These are phyloP conservation scores for Ptychoptera contaminata DNA, from an alignment of 2,888 invertebrate species.

Conservation along the genomic window DNA sequence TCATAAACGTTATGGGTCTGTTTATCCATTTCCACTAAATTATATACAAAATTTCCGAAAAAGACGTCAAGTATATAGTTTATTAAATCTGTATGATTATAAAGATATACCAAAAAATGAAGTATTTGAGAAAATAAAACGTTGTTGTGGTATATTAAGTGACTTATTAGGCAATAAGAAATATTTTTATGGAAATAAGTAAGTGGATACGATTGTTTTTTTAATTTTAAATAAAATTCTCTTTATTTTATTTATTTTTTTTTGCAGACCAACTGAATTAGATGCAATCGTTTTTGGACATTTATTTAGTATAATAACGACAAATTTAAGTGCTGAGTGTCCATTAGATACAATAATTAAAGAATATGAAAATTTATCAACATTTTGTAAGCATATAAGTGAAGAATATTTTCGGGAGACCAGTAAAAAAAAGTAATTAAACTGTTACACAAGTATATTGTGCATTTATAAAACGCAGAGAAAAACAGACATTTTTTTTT, in stretches of 20 bases:
- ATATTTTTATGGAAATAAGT: constrained; percentile 70
- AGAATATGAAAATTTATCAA: constrained; percentile 58
- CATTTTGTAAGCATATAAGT: constrained; percentile 72
- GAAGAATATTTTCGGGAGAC: constrained; percentile 48
- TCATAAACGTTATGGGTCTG: constrained; percentile 67
- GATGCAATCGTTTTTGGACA: constrained; percentile 96
- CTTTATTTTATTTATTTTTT: constrained; percentile 7
- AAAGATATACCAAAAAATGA: constrained; percentile 60
- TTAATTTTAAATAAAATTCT: too few relatives aligned
- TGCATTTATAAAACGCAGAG: too few relatives aligned
- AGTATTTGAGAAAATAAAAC: constrained; percentile 53
- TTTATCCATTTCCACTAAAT: constrained; percentile 88
- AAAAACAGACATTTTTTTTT: too few relatives aligned
- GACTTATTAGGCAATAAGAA: constrained; percentile 63
- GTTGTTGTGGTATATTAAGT: constrained; percentile 76
- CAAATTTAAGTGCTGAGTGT: constrained; percentile 60
- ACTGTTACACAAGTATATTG: too few relatives aligned
- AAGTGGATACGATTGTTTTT: constrained; percentile 24
- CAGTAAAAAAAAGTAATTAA: too few relatives aligned
- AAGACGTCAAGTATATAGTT: constrained; percentile 47
- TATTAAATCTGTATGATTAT: constrained; percentile 70
- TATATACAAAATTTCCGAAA: constrained; percentile 66
- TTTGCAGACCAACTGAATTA: constrained; percentile 74
- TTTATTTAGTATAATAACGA: constrained; percentile 86
- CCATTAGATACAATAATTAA: constrained; percentile 66